Evolutionary conservation across 2,113 vertebrate genomes (phyloP).

Genomic region (Rynchops niger): DNA sequence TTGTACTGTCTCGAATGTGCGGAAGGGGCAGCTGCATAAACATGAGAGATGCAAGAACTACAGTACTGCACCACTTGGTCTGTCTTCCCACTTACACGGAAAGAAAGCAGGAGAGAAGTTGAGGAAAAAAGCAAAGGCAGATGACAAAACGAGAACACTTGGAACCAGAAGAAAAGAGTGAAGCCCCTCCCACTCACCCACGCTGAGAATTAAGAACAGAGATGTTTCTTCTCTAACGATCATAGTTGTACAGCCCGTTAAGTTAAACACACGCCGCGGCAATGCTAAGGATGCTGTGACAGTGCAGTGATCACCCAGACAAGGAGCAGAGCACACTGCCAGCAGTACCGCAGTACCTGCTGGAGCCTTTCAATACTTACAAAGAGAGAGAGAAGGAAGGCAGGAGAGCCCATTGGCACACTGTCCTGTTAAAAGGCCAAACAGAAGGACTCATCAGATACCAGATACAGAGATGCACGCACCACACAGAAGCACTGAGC

Average conservation of each 20-base stretch:
- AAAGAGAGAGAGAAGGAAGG: constrained; percentile 99
- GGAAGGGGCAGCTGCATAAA: neutral
- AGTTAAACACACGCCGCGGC: neutral
- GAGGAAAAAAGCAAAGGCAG: constrained; percentile 49
- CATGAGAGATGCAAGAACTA: neutral
- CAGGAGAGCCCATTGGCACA: constrained; percentile 99
- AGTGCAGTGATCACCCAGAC: constrained; percentile 50
- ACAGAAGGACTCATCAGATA: constrained; percentile 84
- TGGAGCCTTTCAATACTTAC: constrained; percentile 94
- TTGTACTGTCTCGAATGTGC: neutral
- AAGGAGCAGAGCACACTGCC: constrained; percentile 52
- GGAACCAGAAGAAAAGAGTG: constrained; percentile 31
- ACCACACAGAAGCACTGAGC: constrained; percentile 74
- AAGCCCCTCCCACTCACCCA: constrained; percentile 52
- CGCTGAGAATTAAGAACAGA: neutral
- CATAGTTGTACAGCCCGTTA: neutral
- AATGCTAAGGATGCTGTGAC: constrained; percentile 23
- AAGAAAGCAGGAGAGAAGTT: constrained; percentile 53
- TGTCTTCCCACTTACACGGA: constrained; percentile 38
- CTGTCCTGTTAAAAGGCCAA: constrained; percentile 99
- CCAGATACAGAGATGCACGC: constrained; percentile 68
- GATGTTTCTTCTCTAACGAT: neutral
- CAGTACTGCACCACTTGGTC: neutral
- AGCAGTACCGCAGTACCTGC: constrained; percentile 58
- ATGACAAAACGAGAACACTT: constrained; percentile 37